A percentile compares a stretch with the other conserved stretches of the same genome.
phyloP scores from a whole-genome alignment of 2,888 invertebrate genomes.

The Lydus trimaculatus region DNA sequence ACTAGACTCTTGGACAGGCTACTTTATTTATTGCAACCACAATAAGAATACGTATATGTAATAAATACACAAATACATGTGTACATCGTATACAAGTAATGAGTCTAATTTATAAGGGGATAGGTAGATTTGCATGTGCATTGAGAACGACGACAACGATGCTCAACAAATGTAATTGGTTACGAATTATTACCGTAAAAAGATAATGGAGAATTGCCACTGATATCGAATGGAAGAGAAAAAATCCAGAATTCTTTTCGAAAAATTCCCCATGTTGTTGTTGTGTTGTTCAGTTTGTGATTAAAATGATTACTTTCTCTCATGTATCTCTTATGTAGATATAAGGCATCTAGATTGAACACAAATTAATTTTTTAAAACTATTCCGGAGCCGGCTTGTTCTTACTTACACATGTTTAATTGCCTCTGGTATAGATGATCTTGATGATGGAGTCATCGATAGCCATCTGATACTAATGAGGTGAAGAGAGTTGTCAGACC shows the following conservation, averaged over 20 bases:
- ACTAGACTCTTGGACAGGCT: slow-evolving; percentile 12
- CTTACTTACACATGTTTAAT: slow-evolving; percentile 12
- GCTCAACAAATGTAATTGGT: slow-evolving; percentile 24
- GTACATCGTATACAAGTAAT: slow-evolving; percentile 42
- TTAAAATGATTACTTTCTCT: not conserved
- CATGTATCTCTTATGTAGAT: not conserved
- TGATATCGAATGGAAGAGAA: not conserved
- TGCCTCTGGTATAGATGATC: slow-evolving; percentile 13
- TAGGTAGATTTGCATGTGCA: slow-evolving; percentile 48
- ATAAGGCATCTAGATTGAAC: not conserved
- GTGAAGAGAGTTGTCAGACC: slow-evolving; percentile 10
- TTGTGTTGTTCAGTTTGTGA: not conserved
- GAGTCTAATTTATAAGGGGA: slow-evolving; percentile 53
- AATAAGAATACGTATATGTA: slow-evolving; percentile 39
- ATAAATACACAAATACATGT: slow-evolving; percentile 44
- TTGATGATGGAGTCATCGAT: slow-evolving; percentile 4
- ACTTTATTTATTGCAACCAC: slow-evolving; percentile 21
- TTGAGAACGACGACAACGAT: slow-evolving; percentile 12
- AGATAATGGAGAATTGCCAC: slow-evolving; percentile 23
- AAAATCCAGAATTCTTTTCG: not conserved
- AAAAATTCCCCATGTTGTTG: not conserved
- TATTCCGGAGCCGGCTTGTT: not conserved
- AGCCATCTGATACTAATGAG: slow-evolving; percentile 13
- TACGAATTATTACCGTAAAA: slow-evolving; percentile 20
- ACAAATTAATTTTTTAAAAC: slow-evolving; percentile 8